Evolutionary conservation across 1,140 invertebrate species (phyloP).

Genomic region (Trissolcus basalis): DNA sequence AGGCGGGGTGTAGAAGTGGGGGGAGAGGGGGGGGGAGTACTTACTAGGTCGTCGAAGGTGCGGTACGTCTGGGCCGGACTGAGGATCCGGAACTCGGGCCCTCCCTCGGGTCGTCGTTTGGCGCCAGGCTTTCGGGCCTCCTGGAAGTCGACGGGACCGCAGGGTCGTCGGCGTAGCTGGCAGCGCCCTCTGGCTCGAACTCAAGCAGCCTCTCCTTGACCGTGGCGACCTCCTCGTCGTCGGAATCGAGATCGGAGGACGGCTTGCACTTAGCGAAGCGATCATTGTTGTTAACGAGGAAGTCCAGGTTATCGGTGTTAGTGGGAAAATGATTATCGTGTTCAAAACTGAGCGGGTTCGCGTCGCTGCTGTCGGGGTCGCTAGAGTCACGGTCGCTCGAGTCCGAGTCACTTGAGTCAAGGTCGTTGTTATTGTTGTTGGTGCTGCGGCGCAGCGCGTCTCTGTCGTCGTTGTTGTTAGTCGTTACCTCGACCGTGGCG

Average conservation of each 20-base stretch:
- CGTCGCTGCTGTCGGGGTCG: conserved; percentile 32
- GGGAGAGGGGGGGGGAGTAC: background rate
- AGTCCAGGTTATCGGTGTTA: conserved; percentile 64
- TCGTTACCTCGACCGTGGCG: conserved; percentile 65
- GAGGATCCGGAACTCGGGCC: conserved; percentile 25
- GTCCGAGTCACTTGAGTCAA: conserved; percentile 20
- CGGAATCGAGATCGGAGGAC: conserved; percentile 22
- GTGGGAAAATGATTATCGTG: conserved; percentile 45
- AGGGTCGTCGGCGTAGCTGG: conserved; percentile 60
- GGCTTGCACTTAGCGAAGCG: conserved; percentile 59
- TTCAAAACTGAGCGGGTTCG: conserved; percentile 13
- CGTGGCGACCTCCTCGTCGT: conserved; percentile 28
- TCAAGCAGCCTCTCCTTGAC: conserved; percentile 20
- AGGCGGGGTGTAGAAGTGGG: background rate
- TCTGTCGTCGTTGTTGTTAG: conserved; percentile 47
- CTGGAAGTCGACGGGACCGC: conserved; percentile 66
- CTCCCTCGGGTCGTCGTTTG: conserved; percentile 32
- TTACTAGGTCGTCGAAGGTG: conserved; percentile 6
- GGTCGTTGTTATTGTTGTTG: conserved; percentile 46
- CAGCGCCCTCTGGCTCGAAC: conserved; percentile 53
- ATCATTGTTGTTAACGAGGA: conserved; percentile 67
- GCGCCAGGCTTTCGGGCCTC: conserved; percentile 39
- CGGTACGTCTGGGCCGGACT: conserved; percentile 50
- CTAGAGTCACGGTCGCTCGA: conserved; percentile 6
- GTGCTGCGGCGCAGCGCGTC: conserved; percentile 18